phyloP scores from a whole-genome alignment of 2,888 invertebrate species.

The Drosophila buzzatii region DNA sequence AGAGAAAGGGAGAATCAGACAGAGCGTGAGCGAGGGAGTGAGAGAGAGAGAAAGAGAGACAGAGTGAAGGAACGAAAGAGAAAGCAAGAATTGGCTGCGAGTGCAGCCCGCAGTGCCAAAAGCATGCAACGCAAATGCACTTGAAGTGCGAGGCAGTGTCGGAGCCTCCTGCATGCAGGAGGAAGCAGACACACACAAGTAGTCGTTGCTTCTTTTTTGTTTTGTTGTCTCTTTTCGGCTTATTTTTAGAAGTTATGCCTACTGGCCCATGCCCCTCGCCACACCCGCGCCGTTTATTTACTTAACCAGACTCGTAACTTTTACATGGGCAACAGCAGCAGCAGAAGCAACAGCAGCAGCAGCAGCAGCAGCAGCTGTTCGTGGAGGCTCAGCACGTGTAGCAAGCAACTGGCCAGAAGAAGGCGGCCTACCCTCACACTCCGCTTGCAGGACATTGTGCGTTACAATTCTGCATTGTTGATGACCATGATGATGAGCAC shows the following conservation, averaged over 20 bases:
- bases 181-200: slow-evolving; percentile 46
- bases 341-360: slow-evolving; percentile 1
- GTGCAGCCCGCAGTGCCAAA: slow-evolving; percentile 45
- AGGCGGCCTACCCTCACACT: slow-evolving; percentile 29
- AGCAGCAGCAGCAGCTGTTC: slow-evolving; percentile 67
- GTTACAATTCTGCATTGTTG: slow-evolving; percentile 46
- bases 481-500: slow-evolving; percentile 38
- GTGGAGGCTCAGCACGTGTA: slow-evolving; percentile 77
- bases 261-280: slow-evolving; percentile 19
- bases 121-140: slow-evolving; percentile 76
- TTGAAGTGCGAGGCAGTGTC: slow-evolving; percentile 57
- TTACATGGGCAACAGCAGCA: slow-evolving; percentile 59
- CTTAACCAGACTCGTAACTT: slow-evolving; percentile 68
- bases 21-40: slow-evolving; percentile 2
- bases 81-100: slow-evolving; percentile 27
- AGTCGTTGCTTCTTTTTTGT: slow-evolving; percentile 79
- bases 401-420: slow-evolving; percentile 69
- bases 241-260: slow-evolving; percentile 77
- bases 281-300: slow-evolving; percentile 59
- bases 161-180: slow-evolving; percentile 30
- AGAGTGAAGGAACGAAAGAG: slow-evolving; percentile 11
- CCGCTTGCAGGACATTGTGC: slow-evolving; percentile 43
- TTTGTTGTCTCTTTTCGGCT: slow-evolving; percentile 83
- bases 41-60: slow-evolving; percentile 2
- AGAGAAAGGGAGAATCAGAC: background rate